Base-by-base conservation (phyloP, 2,797 vertebrate genomes). In the Jordanella pulchra region DNA sequence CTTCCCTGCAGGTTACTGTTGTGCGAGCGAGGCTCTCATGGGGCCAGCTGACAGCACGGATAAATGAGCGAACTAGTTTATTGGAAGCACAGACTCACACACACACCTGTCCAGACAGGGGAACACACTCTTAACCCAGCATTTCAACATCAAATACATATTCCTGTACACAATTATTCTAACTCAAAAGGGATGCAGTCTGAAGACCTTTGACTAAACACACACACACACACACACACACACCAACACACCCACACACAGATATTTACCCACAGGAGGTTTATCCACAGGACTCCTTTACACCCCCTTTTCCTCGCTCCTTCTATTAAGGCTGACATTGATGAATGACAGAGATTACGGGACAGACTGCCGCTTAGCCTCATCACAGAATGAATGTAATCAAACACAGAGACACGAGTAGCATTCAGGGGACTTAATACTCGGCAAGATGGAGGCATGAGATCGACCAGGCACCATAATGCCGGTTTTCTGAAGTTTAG, bases 261-360 rank as follows among this genome's bases (percentile, higher is more conserved):
- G 76, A 84, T 55, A 73, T 71, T 79, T 51, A 71, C 56, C 67
- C 75, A 71, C 68, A 76, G 65, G 72, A 81, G 81, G 79, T 82
- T 85, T 77, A 76, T 74, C 76, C 68, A 71, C 73, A 75, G 64
- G 48, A 35, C 64, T 75, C 44, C 54, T 28, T 58, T 17, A 17
- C 75, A 42, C 67, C 72, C 23, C 39, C 73, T 72, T 45, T 77
- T 73, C 70, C 67, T 72, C 75, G 71, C 69, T 69, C 80, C 81
- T 78, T 85, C 87, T 79, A 86, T 87, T 85, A 84, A 74, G 76
- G 66, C 73, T 82, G 90, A 88, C 84, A 50, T 73, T 92, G 90
- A 92, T 82, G 76, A 89, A 91, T 84, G 86, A 78, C 67, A 23
- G 67, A 81, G 84, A 90, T 91, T 89, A 87, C 76, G 69, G 80